phyloP scores from a whole-genome alignment of 2,797 vertebrate species.

The Pseudomugil gertrudae region DNA sequence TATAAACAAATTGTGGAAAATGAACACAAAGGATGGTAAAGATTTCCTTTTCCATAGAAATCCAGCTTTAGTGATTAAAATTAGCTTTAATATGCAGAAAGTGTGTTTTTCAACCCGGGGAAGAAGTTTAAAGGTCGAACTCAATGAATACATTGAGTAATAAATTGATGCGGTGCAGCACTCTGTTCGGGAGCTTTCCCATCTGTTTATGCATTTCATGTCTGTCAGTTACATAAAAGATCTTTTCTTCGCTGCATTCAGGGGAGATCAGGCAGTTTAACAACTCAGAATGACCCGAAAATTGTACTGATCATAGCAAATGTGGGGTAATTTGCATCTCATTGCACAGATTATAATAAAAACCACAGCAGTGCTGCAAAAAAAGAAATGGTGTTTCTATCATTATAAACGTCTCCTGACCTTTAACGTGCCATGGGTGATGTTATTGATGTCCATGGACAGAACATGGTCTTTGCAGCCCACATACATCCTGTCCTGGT shows the following conservation, averaged over 20 bases:
- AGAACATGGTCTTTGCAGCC: slow-evolving; percentile 97
- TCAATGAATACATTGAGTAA: slow-evolving; percentile 55
- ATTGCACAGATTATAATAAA: slow-evolving; percentile 29
- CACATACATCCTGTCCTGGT: slow-evolving; percentile 97
- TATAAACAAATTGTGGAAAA: slow-evolving; percentile 10
- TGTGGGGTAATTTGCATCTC: slow-evolving; percentile 53
- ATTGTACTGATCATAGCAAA: slow-evolving; percentile 37
- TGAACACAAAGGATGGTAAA: slow-evolving; percentile 21
- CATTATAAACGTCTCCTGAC: slow-evolving; percentile 77
- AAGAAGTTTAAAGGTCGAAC: slow-evolving; percentile 55
- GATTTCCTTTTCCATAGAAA: slow-evolving; percentile 3
- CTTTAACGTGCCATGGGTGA: slow-evolving; percentile 90
- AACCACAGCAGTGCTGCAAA: not conserved
- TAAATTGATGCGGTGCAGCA: slow-evolving; percentile 47
- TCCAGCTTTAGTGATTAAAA: slow-evolving; percentile 21
- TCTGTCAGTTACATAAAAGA: slow-evolving; percentile 66
- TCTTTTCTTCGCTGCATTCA: slow-evolving; percentile 45
- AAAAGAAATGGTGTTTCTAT: not conserved
- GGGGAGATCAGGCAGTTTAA: slow-evolving; percentile 43
- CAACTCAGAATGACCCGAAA: slow-evolving; percentile 39
- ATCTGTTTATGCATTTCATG: slow-evolving; percentile 71
- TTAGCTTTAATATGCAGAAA: slow-evolving; percentile 28
- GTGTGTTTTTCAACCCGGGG: slow-evolving; percentile 37
- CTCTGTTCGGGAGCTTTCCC: slow-evolving; percentile 60
- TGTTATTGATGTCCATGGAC: slow-evolving; percentile 98